phyloP scores from a whole-genome alignment of 2,113 vertebrate genomes.

The Daphoenositta chrysoptera region DNA sequence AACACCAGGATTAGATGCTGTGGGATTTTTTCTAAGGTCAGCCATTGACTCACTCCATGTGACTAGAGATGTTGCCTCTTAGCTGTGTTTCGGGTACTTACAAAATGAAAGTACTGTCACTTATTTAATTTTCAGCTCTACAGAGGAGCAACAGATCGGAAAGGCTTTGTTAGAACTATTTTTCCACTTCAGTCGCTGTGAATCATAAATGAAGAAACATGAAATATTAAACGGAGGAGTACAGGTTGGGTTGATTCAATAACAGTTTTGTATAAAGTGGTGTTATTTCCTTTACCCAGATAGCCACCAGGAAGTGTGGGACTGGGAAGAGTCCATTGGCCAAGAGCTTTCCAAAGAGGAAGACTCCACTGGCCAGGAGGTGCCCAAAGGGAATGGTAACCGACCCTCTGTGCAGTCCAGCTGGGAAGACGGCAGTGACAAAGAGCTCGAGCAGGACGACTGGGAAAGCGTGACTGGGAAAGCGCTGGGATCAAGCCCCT shows the following conservation, averaged over 20 bases:
- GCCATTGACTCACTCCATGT: neutral
- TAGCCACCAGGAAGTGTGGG: rapidly evolving
- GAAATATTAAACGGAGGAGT: neutral
- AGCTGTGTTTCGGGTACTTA: neutral
- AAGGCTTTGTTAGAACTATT: neutral
- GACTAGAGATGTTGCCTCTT: neutral
- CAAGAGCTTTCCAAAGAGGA: neutral
- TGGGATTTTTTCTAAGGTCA: neutral
- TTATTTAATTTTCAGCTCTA: neutral
- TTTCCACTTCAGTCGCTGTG: neutral
- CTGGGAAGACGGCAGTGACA: neutral
- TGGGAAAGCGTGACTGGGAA: rapidly evolving
- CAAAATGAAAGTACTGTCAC: neutral
- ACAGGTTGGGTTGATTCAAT: neutral
- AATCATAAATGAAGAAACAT: neutral
- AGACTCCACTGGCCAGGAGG: neutral
- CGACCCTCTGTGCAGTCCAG: rapidly evolving
- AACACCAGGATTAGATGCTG: neutral
- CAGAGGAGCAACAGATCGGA: neutral
- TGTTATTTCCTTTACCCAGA: neutral
- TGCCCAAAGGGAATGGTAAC: neutral
- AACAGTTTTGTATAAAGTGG: neutral
- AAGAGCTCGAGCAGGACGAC: neutral
- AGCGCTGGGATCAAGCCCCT: rapidly evolving
- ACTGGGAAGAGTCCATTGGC: neutral